phyloP scores from a whole-genome alignment of 2,113 vertebrate genomes.

The Rhegmatorhina hoffmannsi region DNA sequence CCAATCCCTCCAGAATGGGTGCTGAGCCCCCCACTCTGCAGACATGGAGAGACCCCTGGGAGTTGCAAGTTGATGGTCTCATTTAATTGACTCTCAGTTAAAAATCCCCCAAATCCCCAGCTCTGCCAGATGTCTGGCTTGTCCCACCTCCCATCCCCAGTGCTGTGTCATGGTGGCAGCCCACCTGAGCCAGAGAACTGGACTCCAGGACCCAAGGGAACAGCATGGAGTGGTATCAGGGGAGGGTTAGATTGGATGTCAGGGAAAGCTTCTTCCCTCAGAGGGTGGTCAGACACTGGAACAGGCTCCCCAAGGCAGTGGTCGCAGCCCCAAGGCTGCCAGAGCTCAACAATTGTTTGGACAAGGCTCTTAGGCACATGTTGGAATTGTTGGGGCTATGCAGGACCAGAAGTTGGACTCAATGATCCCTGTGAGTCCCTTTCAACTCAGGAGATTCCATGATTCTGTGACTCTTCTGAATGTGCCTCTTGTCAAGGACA shows the following conservation, averaged over 20 bases:
- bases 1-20: too few species aligned
- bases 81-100: not conserved
- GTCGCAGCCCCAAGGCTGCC: not conserved
- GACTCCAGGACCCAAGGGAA: not conserved
- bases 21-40: not conserved
- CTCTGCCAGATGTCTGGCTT: not conserved
- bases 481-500: not conserved
- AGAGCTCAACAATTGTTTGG: not conserved
- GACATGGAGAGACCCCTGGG: not conserved
- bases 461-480: not conserved
- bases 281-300: not conserved
- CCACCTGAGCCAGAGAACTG: not conserved
- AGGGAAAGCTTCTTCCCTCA: not conserved
- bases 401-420: not conserved
- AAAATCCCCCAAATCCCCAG: not conserved
- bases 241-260: not conserved
- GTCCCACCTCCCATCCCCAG: not conserved
- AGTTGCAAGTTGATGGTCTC: accelerated
- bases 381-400: not conserved
- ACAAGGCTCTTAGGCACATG: not conserved
- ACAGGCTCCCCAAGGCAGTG: not conserved
- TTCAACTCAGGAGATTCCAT: not conserved
- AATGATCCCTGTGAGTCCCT: not conserved
- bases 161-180: not conserved
- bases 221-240: not conserved